phyloP scores from a whole-genome alignment of 2,113 vertebrate genomes.

The Oreocharis arfaki region DNA sequence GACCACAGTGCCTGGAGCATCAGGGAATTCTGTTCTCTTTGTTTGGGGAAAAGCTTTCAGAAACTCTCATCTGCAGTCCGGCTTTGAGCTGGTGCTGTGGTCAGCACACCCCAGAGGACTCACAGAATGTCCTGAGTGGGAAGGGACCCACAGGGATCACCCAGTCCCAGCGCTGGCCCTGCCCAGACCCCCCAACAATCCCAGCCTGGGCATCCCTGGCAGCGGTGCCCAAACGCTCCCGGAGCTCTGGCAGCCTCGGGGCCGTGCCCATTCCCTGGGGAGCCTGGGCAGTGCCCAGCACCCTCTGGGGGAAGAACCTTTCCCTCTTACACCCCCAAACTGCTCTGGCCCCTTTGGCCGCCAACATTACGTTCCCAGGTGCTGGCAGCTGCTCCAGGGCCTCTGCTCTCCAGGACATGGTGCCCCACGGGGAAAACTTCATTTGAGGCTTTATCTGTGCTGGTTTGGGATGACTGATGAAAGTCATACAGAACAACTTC shows the following conservation, averaged over 20 bases:
- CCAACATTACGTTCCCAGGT: too few species aligned
- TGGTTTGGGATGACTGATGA: neutral
- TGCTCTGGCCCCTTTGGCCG: neutral
- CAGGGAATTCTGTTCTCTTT: neutral
- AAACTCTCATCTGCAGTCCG: neutral
- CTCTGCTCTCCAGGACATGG: neutral
- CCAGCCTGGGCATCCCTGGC: neutral
- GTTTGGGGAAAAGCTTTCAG: neutral
- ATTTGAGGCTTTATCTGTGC: neutral
- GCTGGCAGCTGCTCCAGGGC: neutral
- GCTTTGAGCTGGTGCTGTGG: neutral
- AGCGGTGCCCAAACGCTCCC: neutral
- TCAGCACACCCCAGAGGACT: neutral
- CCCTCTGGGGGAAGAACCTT: neutral
- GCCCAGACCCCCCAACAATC: neutral
- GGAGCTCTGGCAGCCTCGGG: neutral
- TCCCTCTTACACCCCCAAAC: neutral
- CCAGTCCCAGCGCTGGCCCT: neutral
- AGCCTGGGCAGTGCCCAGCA: neutral
- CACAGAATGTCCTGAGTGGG: neutral
- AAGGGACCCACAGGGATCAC: neutral
- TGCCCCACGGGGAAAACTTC: neutral
- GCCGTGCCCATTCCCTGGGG: neutral
- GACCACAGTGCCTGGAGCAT: accelerated
- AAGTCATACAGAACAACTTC: neutral